Evolutionary conservation across 2,113 vertebrate species (phyloP).

Genomic region (Gopherus evgoodei): DNA sequence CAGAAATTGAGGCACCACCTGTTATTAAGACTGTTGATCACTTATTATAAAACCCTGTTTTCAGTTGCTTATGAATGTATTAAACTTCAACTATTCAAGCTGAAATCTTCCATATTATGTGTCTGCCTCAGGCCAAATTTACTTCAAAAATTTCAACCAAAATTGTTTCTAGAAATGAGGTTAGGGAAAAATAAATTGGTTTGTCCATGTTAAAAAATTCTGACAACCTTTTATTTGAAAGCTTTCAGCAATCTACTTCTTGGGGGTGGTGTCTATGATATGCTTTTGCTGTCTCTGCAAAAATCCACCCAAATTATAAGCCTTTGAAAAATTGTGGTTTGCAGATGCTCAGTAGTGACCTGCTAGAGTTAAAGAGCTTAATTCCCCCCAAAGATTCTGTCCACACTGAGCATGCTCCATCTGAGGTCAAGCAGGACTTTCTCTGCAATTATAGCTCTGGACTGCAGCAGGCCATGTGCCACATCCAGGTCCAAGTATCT

Average conservation of each 20-base stretch:
- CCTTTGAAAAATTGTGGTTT: not conserved
- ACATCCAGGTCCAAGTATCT: not conserved
- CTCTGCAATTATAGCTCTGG: not conserved
- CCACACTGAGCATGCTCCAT: not conserved
- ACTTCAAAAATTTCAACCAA: not conserved
- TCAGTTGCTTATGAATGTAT: not conserved
- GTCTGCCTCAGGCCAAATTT: not conserved
- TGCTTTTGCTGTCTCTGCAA: not conserved
- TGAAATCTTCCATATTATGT: not conserved
- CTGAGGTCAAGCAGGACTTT: not conserved
- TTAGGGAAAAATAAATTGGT: not conserved
- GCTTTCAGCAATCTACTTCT: not conserved
- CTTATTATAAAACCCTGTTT: not conserved
- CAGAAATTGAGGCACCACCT: not conserved
- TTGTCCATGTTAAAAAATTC: not conserved
- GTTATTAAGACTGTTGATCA: not conserved
- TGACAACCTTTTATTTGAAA: not conserved
- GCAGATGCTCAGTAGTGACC: not conserved
- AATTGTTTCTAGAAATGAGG: not conserved
- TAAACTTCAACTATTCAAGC: not conserved
- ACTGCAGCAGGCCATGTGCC: not conserved
- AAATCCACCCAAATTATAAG: not conserved
- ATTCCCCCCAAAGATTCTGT: not conserved
- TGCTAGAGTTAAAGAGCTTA: not conserved
- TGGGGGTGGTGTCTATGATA: not conserved